Conservation (phyloP, 2,113 vertebrate genomes). For the Fulmarus glacialis region DNA sequence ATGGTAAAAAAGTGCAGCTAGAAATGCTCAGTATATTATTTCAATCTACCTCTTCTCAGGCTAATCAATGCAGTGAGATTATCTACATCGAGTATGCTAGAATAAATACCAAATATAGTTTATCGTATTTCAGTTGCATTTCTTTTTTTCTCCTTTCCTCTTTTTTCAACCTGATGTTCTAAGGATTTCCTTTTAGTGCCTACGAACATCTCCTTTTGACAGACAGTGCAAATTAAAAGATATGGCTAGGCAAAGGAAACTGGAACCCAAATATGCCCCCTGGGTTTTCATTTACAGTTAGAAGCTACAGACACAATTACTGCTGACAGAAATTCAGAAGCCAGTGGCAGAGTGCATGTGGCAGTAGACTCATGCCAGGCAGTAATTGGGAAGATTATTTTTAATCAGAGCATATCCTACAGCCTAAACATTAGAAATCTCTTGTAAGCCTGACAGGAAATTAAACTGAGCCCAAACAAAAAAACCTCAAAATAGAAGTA, state of each 20-base stretch:
- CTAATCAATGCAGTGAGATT: not conserved
- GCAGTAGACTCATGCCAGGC: slow-evolving; percentile 70
- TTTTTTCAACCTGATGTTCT: slow-evolving; percentile 55
- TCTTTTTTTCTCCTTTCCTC: not conserved
- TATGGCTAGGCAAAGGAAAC: slow-evolving; percentile 61
- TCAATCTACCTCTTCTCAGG: not conserved
- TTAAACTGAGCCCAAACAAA: slow-evolving; percentile 78
- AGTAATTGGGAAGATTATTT: slow-evolving; percentile 85
- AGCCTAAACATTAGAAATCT: slow-evolving; percentile 80
- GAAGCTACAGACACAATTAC: slow-evolving; percentile 77
- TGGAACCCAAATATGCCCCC: slow-evolving; percentile 75
- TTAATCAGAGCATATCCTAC: slow-evolving; percentile 83
- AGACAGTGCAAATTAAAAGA: slow-evolving; percentile 84
- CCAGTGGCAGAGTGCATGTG: slow-evolving; percentile 73
- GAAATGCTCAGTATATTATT: slow-evolving; percentile 39
- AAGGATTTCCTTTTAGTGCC: slow-evolving; percentile 70
- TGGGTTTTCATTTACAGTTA: slow-evolving; percentile 84
- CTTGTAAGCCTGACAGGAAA: slow-evolving; percentile 81
- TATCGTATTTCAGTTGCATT: slow-evolving; percentile 6
- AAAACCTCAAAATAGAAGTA: slow-evolving; percentile 65
- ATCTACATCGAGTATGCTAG: not conserved
- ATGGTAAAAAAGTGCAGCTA: not conserved
- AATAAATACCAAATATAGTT: slow-evolving; percentile 44
- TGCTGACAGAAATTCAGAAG: slow-evolving; percentile 75
- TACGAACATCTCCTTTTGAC: slow-evolving; percentile 72